These are phyloP conservation scores for Aphelinus atriplicis DNA, from an alignment of 1,140 invertebrate genomes.

Conservation along the genomic window DNA sequence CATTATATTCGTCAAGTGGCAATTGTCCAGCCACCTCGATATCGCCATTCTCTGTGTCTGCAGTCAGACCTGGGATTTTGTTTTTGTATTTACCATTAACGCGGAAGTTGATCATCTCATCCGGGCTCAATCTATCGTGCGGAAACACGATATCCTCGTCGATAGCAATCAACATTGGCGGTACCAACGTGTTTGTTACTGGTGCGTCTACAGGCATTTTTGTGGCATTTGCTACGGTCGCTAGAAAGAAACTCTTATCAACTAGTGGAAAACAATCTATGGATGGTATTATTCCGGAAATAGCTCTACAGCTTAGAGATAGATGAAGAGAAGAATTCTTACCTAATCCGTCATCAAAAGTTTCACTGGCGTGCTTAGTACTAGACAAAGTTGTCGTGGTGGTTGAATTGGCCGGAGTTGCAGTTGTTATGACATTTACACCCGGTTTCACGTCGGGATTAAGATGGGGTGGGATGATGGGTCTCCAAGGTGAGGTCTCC, in stretches of 20 bases:
- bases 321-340: background rate
- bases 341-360: background rate
- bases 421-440: conserved; percentile 18
- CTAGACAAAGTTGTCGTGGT: conserved; percentile 10
- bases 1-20: conserved; percentile 53
- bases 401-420: background rate
- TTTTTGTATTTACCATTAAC: conserved; percentile 60
- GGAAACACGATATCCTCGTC: conserved; percentile 55
- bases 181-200: background rate
- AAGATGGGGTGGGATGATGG: conserved; percentile 57
- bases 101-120: conserved; percentile 53
- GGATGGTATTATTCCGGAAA: too few species aligned
- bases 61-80: conserved; percentile 45
- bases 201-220: background rate
- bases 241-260: too few species aligned
- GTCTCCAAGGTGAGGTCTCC: conserved; percentile 62
- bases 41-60: background rate
- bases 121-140: conserved; percentile 55
- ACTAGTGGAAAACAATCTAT: too few species aligned
- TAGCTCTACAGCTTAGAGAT: background rate
- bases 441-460: conserved; percentile 52
- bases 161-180: conserved; percentile 14
- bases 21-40: conserved; percentile 58
- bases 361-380: background rate
- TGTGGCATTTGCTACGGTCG: too few species aligned